Evolutionary conservation across 2,888 invertebrate genomes (phyloP), one percentile per base, ranked within the genome.

Genomic region (Lordiphosa andalusiaca): DNA sequence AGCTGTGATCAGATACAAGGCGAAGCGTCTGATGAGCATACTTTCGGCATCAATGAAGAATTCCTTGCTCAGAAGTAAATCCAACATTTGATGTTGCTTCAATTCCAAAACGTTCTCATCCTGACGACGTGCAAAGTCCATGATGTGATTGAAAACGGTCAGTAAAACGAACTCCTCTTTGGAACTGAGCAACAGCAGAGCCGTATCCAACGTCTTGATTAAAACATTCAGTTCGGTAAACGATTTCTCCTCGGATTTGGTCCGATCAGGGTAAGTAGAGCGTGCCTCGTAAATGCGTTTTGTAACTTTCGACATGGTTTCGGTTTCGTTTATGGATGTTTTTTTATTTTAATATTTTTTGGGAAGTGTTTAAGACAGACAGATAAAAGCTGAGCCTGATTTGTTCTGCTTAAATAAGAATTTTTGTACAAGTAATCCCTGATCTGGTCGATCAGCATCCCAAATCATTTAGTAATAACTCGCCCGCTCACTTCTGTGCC

Each of bases 101-200:
- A 88, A 38, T 6, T 73, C 64, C 5, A 53, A 19, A 10, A 88
- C 53, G 46, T 85, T 88, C 4, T 67, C 66, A 12, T 81, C 78
- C 48, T 67, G 70, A 12, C 77, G 73, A 0, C 84, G 82, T 1
- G 73, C 64, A 51, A 73, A 87, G 1, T 85, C 84, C 6, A 82
- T 65, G 5, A 87, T 53, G 16, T 85, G 85, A 42, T 72, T 84
- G n/a, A 87, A 77, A 3, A 80, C 71, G 0, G 59, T 44, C 7
- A 76, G 59, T n/a, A 87, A 49, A 4, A 88, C 82, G 3, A 47
- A 25, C 6, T 86, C 87, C 46, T 87, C 87, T 3, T 60, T 40
- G 5, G 88, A 81, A 46, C 64, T 66, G 6, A 87, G 69, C 49
- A 87, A 42, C 33, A 87, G 56, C 2, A 88, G 41, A 1, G 76